These are phyloP conservation scores for Cabera pusaria DNA, from an alignment of 2,888 invertebrate species.

Conservation along the genomic window DNA sequence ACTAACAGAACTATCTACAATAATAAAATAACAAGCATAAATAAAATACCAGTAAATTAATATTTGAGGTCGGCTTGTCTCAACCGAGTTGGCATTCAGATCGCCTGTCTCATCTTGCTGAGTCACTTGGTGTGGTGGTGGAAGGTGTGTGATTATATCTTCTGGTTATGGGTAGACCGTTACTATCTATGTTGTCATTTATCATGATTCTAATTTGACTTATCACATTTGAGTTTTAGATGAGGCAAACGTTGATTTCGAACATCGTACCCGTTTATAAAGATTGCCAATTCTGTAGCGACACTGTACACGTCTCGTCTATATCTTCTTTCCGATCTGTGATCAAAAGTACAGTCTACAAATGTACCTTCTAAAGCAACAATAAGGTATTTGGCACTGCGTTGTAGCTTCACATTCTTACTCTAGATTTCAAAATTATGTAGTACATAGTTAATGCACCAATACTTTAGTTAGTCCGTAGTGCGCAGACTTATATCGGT, in stretches of 20 bases:
- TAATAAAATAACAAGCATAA: conserved; percentile 41
- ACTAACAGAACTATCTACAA: conserved; percentile 53
- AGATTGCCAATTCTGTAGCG: neutral
- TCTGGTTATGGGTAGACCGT: conserved; percentile 33
- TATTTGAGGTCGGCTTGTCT: too few relatives aligned
- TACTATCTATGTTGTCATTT: too few relatives aligned
- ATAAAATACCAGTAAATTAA: too few relatives aligned
- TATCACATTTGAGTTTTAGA: conserved; percentile 1
- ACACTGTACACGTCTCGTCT: conserved; percentile 30
- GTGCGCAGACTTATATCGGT: conserved; percentile 16
- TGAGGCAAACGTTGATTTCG: too few relatives aligned
- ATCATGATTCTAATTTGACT: neutral
- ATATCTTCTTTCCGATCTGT: conserved; percentile 30
- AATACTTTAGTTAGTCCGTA: conserved; percentile 36
- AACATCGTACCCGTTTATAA: too few relatives aligned
- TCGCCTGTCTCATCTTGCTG: conserved; percentile 63
- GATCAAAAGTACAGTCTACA: conserved; percentile 40
- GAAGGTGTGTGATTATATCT: conserved; percentile 31
- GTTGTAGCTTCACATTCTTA: conserved; percentile 40
- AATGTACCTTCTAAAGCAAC: conserved; percentile 37
- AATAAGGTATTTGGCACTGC: conserved; percentile 49
- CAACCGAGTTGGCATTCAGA: conserved; percentile 26
- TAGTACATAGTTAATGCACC: conserved; percentile 39
- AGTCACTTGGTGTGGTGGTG: conserved; percentile 40
- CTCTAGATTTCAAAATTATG: conserved; percentile 26